Evolutionary conservation across 2,888 invertebrate species (phyloP).

Genomic region (Hirudinaria manillensis): DNA sequence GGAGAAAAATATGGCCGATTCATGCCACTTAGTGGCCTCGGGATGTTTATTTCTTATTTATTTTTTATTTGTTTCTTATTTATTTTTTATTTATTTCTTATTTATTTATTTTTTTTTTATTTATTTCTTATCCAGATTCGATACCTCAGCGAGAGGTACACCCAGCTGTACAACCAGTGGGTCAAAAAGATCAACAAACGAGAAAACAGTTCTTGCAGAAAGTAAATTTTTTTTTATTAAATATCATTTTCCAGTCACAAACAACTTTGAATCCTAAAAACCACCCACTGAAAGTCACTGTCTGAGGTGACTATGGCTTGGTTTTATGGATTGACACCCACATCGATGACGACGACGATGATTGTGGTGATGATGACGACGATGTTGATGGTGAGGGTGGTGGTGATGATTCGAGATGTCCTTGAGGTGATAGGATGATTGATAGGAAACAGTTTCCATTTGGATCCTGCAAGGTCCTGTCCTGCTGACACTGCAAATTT

Average conservation of each 20-base stretch:
- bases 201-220: constrained; percentile 66
- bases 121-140: constrained; percentile 42
- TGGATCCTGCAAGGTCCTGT: too few species aligned
- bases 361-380: not conserved
- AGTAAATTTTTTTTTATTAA: constrained; percentile 1
- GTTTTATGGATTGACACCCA: too few species aligned
- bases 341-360: not conserved
- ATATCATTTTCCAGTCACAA: too few species aligned
- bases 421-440: too few species aligned
- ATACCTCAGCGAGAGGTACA: constrained; percentile 70
- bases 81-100: not conserved
- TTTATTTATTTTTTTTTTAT: not conserved
- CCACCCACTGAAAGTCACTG: too few species aligned
- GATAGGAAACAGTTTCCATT: too few species aligned
- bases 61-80: not conserved
- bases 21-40: too few species aligned
- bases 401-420: not conserved
- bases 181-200: constrained; percentile 60
- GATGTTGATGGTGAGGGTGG: constrained; percentile 43
- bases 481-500: not conserved
- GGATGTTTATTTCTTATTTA: not conserved
- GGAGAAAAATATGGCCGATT: too few species aligned
- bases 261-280: too few species aligned
- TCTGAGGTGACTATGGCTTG: too few species aligned
- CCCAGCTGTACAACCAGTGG: constrained; percentile 63